These are phyloP conservation scores for Cyanistes caeruleus DNA, from an alignment of 2,113 vertebrate species.

Conservation along the genomic window DNA sequence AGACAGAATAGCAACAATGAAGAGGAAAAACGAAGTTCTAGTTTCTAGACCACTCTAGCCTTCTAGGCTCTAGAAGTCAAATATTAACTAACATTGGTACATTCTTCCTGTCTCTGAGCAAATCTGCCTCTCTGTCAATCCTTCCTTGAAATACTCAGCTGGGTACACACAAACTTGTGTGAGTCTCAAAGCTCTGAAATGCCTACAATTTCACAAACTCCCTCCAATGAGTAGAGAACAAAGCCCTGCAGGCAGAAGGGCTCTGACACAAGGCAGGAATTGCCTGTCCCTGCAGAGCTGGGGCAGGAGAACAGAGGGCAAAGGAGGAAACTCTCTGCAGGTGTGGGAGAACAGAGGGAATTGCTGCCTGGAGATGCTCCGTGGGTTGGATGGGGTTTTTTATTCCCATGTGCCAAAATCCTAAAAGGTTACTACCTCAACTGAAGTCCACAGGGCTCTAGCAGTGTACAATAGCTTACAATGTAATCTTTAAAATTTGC, in stretches of 20 bases:
- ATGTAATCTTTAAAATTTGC: neutral
- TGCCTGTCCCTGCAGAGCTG: neutral
- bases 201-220: neutral
- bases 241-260: neutral
- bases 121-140: neutral
- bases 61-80: neutral
- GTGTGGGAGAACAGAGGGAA: fast-evolving
- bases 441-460: neutral
- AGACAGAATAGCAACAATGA: neutral
- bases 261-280: neutral
- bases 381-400: neutral
- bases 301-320: no score
- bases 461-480: neutral
- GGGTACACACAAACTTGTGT: neutral
- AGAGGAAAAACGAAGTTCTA: neutral
- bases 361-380: neutral
- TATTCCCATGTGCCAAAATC: neutral
- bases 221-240: neutral
- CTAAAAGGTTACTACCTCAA: neutral
- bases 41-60: neutral
- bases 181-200: neutral
- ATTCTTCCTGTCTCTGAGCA: neutral
- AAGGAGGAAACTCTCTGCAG: neutral
- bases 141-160: neutral
- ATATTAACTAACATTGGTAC: neutral